Percentiles rank a stretch among this genome's conserved stretches.
Evolutionary conservation across 2,888 invertebrate genomes (phyloP).

Genomic region (Cyaniris semiargus): DNA sequence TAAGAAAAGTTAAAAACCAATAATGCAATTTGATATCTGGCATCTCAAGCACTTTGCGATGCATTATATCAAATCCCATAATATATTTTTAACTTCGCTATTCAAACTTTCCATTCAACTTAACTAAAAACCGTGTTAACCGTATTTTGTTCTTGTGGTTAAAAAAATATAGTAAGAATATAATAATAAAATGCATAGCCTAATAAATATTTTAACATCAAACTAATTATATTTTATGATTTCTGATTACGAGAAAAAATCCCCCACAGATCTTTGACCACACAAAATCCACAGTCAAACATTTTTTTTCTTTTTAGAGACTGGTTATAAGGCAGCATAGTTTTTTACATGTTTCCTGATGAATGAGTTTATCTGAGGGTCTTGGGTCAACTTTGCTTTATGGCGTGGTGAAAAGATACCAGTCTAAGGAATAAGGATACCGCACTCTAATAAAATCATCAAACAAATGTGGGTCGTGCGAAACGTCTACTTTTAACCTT

Average conservation of each 20-base stretch:
- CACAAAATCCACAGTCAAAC: neutral
- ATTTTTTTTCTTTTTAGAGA: neutral
- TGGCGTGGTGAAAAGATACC: neutral
- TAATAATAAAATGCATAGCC: no score
- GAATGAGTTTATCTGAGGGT: neutral
- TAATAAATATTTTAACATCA: neutral
- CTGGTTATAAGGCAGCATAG: neutral
- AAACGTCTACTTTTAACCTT: neutral
- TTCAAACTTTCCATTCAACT: no score
- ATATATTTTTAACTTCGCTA: no score
- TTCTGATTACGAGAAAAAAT: no score
- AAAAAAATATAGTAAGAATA: no score
- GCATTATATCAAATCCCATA: no score
- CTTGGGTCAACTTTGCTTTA: neutral
- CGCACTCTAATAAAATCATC: neutral
- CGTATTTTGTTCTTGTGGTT: no score
- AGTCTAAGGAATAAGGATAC: neutral
- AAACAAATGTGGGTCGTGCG: neutral
- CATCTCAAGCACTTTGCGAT: neutral
- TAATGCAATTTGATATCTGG: neutral
- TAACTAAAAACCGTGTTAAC: no score
- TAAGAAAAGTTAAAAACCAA: neutral
- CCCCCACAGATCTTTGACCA: neutral
- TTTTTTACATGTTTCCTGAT: neutral
- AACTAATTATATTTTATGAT: neutral